Evolutionary conservation across 2,888 invertebrate species (phyloP), one percentile per base, ranked within the genome.

Genomic region (Craniophora ligustri): DNA sequence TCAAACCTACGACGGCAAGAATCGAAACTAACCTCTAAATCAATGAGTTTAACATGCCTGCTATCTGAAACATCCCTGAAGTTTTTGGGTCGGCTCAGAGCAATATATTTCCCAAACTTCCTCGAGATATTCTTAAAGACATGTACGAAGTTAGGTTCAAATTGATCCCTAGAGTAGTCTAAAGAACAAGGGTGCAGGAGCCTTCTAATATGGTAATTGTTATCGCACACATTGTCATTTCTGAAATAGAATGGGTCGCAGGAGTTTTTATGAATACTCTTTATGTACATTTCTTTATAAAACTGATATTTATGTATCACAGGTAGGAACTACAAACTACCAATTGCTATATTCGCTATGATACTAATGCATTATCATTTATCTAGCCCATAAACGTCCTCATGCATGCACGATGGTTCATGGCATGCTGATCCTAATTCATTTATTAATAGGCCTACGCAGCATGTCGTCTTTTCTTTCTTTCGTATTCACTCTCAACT

Each of bases 161-260:
- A 39, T 45, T 15, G 40, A 10, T 47, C 32, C 11, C 46, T n/a
- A 2, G 49, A 42, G 64, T 19, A 28, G 10, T 11, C 36, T 45
- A 15, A 23, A 38, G 15, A 49, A 49, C 28, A 38, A 35, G 34
- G 10, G 31, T 42, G 34, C 16, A 38, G 16, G 13, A 34, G 21
- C 15, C 34, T 34, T 44, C 23, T 45, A 19, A 34, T 28, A 58
- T 42, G 26, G 10, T 36, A 39, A 59, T 59, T 23, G 36, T 40
- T 60, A 60, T 48, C 30, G 18, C 16, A 44, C 16, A 44, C 19
- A 34, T 64, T 66, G 47, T 30, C 53, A 45, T 51, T 64, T 53
- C 38, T 16, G 19, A 7, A 32, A 19, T 8, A 32, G 16, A 18
- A n/a, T n/a, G 31, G n/a, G 32, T 23, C 36, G 19, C 36, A 5